Evolutionary conservation across 2,888 invertebrate genomes (phyloP).

Genomic region (Ypsolopha sequella): DNA sequence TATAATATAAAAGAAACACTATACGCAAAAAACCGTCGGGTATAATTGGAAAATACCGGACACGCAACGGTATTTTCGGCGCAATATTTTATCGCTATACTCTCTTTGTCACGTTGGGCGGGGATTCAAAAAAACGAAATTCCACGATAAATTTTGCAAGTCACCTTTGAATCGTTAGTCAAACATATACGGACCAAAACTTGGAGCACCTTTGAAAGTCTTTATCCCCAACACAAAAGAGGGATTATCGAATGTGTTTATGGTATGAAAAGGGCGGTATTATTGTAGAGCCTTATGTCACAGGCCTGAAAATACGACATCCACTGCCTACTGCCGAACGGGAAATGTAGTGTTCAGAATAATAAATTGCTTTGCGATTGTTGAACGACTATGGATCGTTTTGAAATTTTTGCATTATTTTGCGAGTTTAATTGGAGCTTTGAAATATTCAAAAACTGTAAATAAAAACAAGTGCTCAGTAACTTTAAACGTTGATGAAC

Average conservation of each 20-base stretch:
- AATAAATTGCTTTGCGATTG: constrained; percentile 21
- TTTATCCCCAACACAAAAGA: constrained; percentile 8
- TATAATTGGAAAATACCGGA: constrained; percentile 37
- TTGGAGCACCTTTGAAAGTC: constrained; percentile 9
- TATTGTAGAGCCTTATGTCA: constrained; percentile 25
- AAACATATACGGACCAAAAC: constrained; percentile 35
- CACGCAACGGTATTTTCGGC: constrained; percentile 17
- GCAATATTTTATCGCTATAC: constrained; percentile 44
- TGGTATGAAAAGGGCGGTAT: background rate
- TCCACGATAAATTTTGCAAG: constrained; percentile 47
- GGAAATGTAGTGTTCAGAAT: constrained; percentile 35
- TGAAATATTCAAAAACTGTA: too few relatives aligned
- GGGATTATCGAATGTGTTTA: too few relatives aligned
- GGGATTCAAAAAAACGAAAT: constrained; percentile 41
- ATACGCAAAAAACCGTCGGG: background rate
- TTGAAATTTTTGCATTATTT: too few relatives aligned
- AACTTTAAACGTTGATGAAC: too few relatives aligned
- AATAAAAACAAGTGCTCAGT: too few relatives aligned
- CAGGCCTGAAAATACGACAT: constrained; percentile 39
- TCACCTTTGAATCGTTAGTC: constrained; percentile 58
- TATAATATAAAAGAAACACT: background rate
- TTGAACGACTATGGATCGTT: too few relatives aligned
- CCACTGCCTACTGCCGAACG: constrained; percentile 29
- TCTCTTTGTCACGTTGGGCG: constrained; percentile 42
- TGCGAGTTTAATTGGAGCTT: too few relatives aligned